Conservation (phyloP, 2,888 invertebrate genomes). For the Syrphus vitripennis region DNA sequence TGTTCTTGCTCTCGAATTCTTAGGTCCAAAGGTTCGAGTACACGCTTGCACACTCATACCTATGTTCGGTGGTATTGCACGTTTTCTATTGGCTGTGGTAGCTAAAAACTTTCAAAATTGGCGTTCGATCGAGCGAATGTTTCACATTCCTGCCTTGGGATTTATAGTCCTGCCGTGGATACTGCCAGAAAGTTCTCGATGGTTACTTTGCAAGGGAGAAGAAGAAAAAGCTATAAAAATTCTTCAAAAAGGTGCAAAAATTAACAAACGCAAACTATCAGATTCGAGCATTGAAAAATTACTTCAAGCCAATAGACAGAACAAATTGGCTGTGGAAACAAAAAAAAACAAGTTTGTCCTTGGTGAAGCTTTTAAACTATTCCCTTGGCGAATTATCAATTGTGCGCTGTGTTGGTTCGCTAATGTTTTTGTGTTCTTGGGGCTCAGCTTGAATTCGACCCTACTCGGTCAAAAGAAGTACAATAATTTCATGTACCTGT, state of each 20-base stretch:
- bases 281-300: conserved; percentile 74
- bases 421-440: conserved; percentile 90
- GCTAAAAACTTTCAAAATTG: conserved; percentile 87
- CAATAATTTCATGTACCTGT: conserved; percentile 87
- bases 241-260: conserved; percentile 84
- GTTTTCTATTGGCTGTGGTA: conserved; percentile 85
- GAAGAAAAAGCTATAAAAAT: conserved; percentile 83
- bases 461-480: conserved; percentile 88
- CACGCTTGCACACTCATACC: conserved; percentile 87
- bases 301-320: conserved; percentile 73
- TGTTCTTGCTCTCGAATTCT: conserved; percentile 88
- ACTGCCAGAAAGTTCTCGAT: conserved; percentile 88
- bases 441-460: conserved; percentile 89
- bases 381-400: conserved; percentile 81
- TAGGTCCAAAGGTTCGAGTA: conserved; percentile 88
- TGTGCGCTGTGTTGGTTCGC: conserved; percentile 91
- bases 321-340: conserved; percentile 72
- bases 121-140: conserved; percentile 85
- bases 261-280: conserved; percentile 81
- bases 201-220: conserved; percentile 86
- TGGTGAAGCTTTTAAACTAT: conserved; percentile 76
- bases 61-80: conserved; percentile 84
- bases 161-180: conserved; percentile 86
- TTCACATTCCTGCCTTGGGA: conserved; percentile 86
- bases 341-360: conserved; percentile 77